Evolutionary conservation across 1,140 invertebrate genomes (phyloP).

Genomic region (Ylistrum balloti): DNA sequence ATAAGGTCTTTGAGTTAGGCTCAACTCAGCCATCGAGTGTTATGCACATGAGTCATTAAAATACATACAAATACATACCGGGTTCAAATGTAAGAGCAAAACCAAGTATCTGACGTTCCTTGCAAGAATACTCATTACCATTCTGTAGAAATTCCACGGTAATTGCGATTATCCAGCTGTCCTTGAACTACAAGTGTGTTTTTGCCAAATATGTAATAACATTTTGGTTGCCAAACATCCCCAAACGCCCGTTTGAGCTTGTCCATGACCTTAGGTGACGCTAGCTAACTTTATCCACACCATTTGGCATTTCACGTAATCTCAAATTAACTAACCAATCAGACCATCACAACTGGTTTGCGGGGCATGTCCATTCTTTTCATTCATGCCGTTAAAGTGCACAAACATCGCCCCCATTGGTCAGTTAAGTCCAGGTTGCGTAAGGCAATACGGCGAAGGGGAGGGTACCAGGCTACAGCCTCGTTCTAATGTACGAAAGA

Average conservation of each 20-base stretch:
- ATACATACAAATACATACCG: constrained; percentile 29
- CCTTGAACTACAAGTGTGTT: not conserved
- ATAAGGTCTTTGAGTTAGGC: not conserved
- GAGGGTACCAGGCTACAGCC: constrained; percentile 57
- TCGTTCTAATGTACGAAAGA: constrained; percentile 53
- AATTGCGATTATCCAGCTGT: not conserved
- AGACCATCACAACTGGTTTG: constrained; percentile 47
- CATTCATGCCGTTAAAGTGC: constrained; percentile 58
- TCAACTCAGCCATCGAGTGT: not conserved
- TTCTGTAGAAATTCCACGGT: no score
- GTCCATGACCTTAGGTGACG: constrained; percentile 53
- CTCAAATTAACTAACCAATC: constrained; percentile 60
- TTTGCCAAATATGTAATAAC: constrained; percentile 9
- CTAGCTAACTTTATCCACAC: constrained; percentile 52
- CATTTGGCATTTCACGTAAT: constrained; percentile 62
- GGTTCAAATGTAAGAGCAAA: constrained; percentile 17
- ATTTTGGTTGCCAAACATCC: constrained; percentile 60
- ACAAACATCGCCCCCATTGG: constrained; percentile 61
- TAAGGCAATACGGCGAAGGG: constrained; percentile 58
- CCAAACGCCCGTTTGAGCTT: constrained; percentile 53
- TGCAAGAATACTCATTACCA: not conserved
- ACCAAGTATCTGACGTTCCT: not conserved
- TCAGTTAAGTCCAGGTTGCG: constrained; percentile 60
- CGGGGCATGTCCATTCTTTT: constrained; percentile 61
- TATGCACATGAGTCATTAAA: constrained; percentile 17